phyloP scores from a whole-genome alignment of 2,888 invertebrate species.

The Drosophila eohydei region DNA sequence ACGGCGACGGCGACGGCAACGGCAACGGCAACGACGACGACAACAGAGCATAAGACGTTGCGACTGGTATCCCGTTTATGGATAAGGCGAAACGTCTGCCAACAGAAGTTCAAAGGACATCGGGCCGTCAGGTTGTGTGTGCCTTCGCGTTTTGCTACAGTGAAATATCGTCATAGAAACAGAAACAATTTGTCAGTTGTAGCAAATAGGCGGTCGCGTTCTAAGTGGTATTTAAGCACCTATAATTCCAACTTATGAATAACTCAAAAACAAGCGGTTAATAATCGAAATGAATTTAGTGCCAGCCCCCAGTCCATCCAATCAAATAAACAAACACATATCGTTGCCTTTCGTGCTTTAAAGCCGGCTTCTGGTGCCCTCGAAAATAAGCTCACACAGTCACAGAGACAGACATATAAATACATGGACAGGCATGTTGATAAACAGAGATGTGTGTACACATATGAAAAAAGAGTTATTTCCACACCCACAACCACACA shows the following conservation, averaged over 20 bases:
- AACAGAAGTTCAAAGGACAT: slow-evolving; percentile 83
- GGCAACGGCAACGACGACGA: slow-evolving; percentile 24
- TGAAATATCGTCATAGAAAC: slow-evolving; percentile 12
- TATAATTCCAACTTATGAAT: not conserved
- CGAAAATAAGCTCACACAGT: not conserved
- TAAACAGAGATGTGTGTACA: slow-evolving; percentile 5
- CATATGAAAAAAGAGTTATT: not conserved
- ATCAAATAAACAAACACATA: not conserved
- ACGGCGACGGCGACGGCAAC: slow-evolving; percentile 27
- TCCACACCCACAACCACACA: not conserved
- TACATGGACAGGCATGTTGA: slow-evolving; percentile 6
- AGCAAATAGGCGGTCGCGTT: slow-evolving; percentile 16
- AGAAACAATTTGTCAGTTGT: not conserved
- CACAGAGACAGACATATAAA: not conserved
- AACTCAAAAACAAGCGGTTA: slow-evolving; percentile 5
- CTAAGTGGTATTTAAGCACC: slow-evolving; percentile 13
- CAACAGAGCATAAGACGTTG: slow-evolving; percentile 64
- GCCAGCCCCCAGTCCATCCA: not conserved
- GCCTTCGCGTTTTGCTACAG: slow-evolving; percentile 38
- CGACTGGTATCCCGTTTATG: slow-evolving; percentile 78
- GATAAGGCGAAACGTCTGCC: slow-evolving; percentile 72
- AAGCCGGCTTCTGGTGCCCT: slow-evolving; percentile 12
- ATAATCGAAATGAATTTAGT: slow-evolving; percentile 7
- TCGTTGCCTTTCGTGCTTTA: not conserved
- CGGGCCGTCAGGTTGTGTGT: slow-evolving; percentile 83